These are phyloP conservation scores for Macrosoma leucophasiata DNA, from an alignment of 2,888 invertebrate species.

Conservation along the genomic window DNA sequence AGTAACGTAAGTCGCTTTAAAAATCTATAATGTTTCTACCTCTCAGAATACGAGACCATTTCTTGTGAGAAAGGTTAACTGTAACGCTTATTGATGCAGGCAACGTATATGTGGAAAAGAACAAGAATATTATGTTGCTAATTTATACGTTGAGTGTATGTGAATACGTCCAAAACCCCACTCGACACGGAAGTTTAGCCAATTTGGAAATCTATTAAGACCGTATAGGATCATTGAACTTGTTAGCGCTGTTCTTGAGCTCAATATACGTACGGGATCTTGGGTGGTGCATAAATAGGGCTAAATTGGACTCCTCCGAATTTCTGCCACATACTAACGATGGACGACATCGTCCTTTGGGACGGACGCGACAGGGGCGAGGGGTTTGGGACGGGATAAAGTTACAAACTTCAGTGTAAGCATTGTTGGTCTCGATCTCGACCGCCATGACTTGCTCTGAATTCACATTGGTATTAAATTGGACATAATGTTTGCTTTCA, in stretches of 20 bases:
- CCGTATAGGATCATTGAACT: constrained; percentile 24
- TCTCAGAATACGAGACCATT: too few relatives aligned
- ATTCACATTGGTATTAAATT: constrained; percentile 56
- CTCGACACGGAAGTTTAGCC: constrained; percentile 1
- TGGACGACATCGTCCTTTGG: constrained; percentile 44
- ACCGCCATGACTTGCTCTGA: constrained; percentile 42
- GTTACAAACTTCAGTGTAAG: constrained; percentile 62
- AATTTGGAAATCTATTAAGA: constrained; percentile 28
- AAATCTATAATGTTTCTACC: too few relatives aligned
- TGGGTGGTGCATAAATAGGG: constrained; percentile 56
- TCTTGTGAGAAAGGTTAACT: too few relatives aligned
- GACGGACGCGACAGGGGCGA: constrained; percentile 27
- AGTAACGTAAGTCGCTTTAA: too few relatives aligned
- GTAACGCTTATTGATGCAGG: too few relatives aligned
- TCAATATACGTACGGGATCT: constrained; percentile 34
- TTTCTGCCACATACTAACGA: constrained; percentile 42
- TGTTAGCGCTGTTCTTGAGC: constrained; percentile 23
- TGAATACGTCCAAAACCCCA: constrained; percentile 4
- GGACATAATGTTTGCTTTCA: constrained; percentile 46
- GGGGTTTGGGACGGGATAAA: constrained; percentile 39
- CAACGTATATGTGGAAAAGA: too few relatives aligned
- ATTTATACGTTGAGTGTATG: too few relatives aligned
- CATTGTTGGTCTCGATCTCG: constrained; percentile 50
- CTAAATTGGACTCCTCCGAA: constrained; percentile 52
- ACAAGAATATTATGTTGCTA: too few relatives aligned